Percentiles rank a stretch among this genome's conserved stretches.
These are phyloP conservation scores for Gastrophryne carolinensis DNA, from an alignment of 2,797 vertebrate species.

Conservation along the genomic window DNA sequence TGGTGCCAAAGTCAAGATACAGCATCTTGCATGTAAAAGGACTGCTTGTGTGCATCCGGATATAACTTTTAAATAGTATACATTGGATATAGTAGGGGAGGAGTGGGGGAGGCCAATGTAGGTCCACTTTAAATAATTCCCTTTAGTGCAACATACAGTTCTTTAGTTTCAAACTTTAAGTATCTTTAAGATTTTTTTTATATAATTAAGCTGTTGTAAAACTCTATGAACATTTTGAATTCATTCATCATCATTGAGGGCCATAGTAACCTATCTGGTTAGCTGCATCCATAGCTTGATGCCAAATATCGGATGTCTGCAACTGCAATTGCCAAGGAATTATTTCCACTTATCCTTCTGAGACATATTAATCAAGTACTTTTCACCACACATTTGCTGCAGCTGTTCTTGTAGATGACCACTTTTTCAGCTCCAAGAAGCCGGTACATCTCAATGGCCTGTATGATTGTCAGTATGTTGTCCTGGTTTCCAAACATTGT, in stretches of 20 bases:
- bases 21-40: too few relatives aligned
- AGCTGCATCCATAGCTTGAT: neutral
- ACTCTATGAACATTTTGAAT: constrained; percentile 1
- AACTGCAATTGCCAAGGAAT: constrained; percentile 64
- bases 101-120: too few relatives aligned
- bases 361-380: constrained; percentile 55
- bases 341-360: constrained; percentile 62
- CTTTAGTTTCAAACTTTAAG: too few relatives aligned
- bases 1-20: too few relatives aligned
- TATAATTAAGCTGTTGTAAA: too few relatives aligned
- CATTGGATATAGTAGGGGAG: too few relatives aligned
- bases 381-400: constrained; percentile 53
- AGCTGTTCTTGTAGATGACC: constrained; percentile 66
- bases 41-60: too few relatives aligned
- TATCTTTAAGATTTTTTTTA: too few relatives aligned
- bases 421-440: constrained; percentile 62
- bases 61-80: too few relatives aligned
- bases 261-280: constrained; percentile 63
- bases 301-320: constrained; percentile 56
- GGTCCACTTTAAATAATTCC: too few relatives aligned
- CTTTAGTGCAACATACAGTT: too few relatives aligned
- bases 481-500: constrained; percentile 59
- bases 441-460: constrained; percentile 69
- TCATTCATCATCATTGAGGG: constrained; percentile 65
- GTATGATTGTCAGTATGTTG: constrained; percentile 67